phyloP scores from a whole-genome alignment of 2,888 invertebrate genomes.

The Brenthis hecate region DNA sequence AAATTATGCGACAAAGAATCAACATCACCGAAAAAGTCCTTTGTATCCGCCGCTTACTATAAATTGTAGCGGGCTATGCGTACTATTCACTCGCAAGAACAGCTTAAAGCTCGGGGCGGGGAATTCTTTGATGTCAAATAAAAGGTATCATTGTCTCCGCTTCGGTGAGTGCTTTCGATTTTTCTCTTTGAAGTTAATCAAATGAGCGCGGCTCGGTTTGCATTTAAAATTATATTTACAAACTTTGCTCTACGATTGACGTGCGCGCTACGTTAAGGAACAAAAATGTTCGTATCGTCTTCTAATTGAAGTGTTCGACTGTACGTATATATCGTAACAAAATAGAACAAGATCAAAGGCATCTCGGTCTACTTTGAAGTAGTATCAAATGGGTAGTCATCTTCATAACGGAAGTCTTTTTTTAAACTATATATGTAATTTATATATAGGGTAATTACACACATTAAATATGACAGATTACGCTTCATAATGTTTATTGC shows the following conservation, averaged over 20 bases:
- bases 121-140: constrained; percentile 70
- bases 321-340: constrained; percentile 57
- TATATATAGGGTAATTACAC: constrained; percentile 14
- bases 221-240: constrained; percentile 64
- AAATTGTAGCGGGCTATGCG: constrained; percentile 47
- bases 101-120: constrained; percentile 58
- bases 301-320: constrained; percentile 63
- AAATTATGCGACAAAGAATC: constrained; percentile 52
- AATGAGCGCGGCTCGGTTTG: constrained; percentile 66
- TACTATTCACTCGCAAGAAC: constrained; percentile 46
- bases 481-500: neutral
- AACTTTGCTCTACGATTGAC: constrained; percentile 55
- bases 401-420: constrained; percentile 51
- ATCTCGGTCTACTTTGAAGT: constrained; percentile 66
- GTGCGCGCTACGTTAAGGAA: constrained; percentile 55
- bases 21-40: constrained; percentile 48
- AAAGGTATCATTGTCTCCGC: constrained; percentile 72
- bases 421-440: constrained; percentile 16
- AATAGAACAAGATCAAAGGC: constrained; percentile 70
- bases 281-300: constrained; percentile 57
- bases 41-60: constrained; percentile 48
- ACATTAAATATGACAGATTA: constrained; percentile 4
- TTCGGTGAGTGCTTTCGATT: constrained; percentile 66
- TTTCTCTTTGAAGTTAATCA: constrained; percentile 73
- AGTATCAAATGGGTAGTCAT: constrained; percentile 51